Conservation (phyloP, 2,888 invertebrate genomes). For the Pseudolycoriella hygida region DNA sequence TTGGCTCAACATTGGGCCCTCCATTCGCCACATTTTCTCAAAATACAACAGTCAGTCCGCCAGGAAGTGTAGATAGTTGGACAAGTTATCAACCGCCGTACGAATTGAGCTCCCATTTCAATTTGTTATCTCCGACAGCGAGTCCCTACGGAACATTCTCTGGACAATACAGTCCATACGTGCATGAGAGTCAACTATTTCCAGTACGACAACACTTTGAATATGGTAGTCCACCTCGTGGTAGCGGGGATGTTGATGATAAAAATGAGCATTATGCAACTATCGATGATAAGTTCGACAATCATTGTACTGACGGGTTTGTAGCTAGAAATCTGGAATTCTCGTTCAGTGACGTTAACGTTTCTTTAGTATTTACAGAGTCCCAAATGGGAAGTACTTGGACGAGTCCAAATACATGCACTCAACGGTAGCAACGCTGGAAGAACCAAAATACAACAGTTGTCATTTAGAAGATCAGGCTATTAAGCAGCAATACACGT, state of each 20-base stretch:
- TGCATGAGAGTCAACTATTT: constrained; percentile 58
- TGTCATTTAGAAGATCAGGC: constrained; percentile 20
- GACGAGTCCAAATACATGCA: constrained; percentile 27
- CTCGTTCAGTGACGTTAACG: not conserved
- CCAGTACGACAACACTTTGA: constrained; percentile 41
- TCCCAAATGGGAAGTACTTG: constrained; percentile 24
- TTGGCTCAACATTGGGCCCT: constrained; percentile 31
- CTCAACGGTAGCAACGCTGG: constrained; percentile 17
- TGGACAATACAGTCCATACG: constrained; percentile 43
- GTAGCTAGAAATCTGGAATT: constrained; percentile 8
- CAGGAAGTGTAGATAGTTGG: constrained; percentile 60
- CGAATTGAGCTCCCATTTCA: constrained; percentile 57
- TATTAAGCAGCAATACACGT: constrained; percentile 10
- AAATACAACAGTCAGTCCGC: constrained; percentile 36
- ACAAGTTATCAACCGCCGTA: constrained; percentile 56
- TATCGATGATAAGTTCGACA: constrained; percentile 23
- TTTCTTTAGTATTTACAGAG: constrained; percentile 8
- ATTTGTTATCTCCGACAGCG: constrained; percentile 50
- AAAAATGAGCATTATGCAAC: constrained; percentile 39
- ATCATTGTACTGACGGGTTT: constrained; percentile 19
- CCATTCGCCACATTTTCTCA: constrained; percentile 45
- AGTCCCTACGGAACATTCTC: constrained; percentile 45
- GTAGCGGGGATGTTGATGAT: constrained; percentile 44
- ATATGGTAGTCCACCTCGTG: constrained; percentile 16
- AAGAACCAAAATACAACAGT: constrained; percentile 16